phyloP scores from a whole-genome alignment of 2,797 vertebrate species.

The Tangara arthus region DNA sequence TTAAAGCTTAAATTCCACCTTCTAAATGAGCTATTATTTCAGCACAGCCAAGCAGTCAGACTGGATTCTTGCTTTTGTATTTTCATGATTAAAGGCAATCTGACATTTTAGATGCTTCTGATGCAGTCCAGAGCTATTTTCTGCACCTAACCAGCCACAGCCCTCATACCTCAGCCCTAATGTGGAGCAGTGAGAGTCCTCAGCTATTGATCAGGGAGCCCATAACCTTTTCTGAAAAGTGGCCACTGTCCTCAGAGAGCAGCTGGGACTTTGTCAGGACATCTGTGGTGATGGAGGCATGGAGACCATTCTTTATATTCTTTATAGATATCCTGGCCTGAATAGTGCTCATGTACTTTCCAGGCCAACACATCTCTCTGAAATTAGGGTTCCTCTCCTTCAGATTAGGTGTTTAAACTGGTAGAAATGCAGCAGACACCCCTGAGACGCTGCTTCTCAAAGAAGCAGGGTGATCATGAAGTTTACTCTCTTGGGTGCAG shows the following conservation, averaged over 20 bases:
- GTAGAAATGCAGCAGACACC: not conserved
- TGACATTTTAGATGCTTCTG: not conserved
- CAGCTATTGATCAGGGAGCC: not conserved
- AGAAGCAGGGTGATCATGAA: not conserved
- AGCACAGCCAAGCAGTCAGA: not conserved
- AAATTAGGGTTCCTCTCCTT: not conserved
- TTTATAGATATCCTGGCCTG: too few species aligned
- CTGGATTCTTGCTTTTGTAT: slow-evolving; percentile 11
- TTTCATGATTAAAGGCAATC: slow-evolving; percentile 13
- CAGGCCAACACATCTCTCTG: not conserved
- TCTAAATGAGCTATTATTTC: slow-evolving; percentile 37
- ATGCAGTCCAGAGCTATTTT: not conserved
- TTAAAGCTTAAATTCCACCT: slow-evolving; percentile 37
- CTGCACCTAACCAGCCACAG: not conserved
- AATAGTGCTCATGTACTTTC: not conserved
- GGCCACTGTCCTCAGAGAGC: not conserved
- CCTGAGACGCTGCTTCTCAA: not conserved
- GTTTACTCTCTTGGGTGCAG: not conserved
- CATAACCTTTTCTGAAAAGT: not conserved
- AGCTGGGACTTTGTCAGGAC: not conserved
- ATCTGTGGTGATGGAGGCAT: not conserved
- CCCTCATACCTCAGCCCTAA: not conserved
- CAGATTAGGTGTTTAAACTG: not conserved
- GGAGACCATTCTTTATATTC: not conserved
- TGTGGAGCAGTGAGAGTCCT: not conserved